phyloP scores from a whole-genome alignment of 2,888 invertebrate genomes.

The Drosophila falleni region DNA sequence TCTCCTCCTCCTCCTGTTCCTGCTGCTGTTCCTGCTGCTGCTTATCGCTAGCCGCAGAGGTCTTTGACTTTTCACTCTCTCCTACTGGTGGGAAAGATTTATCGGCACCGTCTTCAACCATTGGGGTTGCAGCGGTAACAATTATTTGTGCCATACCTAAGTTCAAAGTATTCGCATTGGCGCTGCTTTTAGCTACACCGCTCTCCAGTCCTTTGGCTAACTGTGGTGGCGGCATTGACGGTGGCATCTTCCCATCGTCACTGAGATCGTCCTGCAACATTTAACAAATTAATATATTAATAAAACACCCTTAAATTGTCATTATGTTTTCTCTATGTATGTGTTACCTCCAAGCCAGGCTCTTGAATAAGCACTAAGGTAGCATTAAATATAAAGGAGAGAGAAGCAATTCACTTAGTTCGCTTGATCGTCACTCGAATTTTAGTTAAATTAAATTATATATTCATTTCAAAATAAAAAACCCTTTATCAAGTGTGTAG shows the following conservation, averaged over 20 bases:
- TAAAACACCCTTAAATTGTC: not conserved
- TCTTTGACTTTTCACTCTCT: conserved; percentile 74
- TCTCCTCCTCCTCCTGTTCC: not conserved
- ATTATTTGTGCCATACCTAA: conserved; percentile 95
- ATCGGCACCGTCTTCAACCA: conserved; percentile 93
- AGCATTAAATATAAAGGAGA: conserved; percentile 75
- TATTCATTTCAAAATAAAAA: conserved; percentile 14
- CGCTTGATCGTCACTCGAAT: conserved; percentile 5
- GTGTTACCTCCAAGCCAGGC: conserved; percentile 83
- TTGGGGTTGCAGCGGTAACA: conserved; percentile 97
- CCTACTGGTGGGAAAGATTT: conserved; percentile 90
- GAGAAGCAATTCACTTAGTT: conserved; percentile 50
- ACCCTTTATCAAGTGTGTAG: conserved; percentile 39
- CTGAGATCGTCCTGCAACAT: conserved; percentile 80
- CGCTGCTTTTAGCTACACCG: conserved; percentile 42
- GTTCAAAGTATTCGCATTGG: conserved; percentile 87
- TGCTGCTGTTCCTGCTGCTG: conserved; percentile 24
- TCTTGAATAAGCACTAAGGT: conserved; percentile 84
- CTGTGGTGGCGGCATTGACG: conserved; percentile 79
- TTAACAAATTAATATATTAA: not conserved
- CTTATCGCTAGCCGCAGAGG: conserved; percentile 31
- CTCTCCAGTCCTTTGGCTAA: conserved; percentile 44
- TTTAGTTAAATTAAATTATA: conserved; percentile 9
- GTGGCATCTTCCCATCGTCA: conserved; percentile 82
- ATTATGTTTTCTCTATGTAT: not conserved